phyloP scores from a whole-genome alignment of 2,888 invertebrate species.

The Boloria euphrosyne region DNA sequence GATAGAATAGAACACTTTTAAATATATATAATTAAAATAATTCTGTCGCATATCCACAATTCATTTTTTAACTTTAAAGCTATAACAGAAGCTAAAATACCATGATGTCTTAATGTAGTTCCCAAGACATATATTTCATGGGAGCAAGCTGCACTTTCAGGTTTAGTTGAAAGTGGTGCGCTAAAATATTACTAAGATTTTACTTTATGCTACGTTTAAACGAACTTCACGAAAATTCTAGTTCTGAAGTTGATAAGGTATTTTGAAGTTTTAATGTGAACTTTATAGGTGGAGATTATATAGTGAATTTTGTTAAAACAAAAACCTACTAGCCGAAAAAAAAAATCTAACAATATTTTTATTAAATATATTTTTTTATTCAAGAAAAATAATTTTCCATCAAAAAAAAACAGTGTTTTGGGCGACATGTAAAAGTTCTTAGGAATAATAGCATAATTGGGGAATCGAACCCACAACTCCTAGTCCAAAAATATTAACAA shows the following conservation, averaged over 20 bases:
- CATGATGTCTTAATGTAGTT: conserved; percentile 27
- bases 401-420: too few relatives aligned
- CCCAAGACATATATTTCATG: conserved; percentile 26
- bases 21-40: not conserved
- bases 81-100: conserved; percentile 10
- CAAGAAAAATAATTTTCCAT: too few relatives aligned
- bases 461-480: not conserved
- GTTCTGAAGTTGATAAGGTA: not conserved
- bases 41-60: not conserved
- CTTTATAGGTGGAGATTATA: too few relatives aligned
- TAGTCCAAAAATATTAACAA: not conserved
- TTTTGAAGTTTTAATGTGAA: too few relatives aligned
- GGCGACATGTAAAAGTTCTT: too few relatives aligned
- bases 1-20: not conserved
- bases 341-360: too few relatives aligned
- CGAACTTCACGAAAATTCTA: conserved; percentile 3
- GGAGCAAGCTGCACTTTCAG: conserved; percentile 25
- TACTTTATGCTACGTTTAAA: conserved; percentile 31
- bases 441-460: too few relatives aligned
- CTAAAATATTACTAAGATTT: conserved; percentile 29
- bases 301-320: too few relatives aligned
- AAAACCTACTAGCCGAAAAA: too few relatives aligned
- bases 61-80: conserved; percentile 13
- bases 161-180: conserved; percentile 19
- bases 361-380: too few relatives aligned